Base-by-base conservation (phyloP, 2,113 vertebrate genomes). In the Scartelaos histophorus region DNA sequence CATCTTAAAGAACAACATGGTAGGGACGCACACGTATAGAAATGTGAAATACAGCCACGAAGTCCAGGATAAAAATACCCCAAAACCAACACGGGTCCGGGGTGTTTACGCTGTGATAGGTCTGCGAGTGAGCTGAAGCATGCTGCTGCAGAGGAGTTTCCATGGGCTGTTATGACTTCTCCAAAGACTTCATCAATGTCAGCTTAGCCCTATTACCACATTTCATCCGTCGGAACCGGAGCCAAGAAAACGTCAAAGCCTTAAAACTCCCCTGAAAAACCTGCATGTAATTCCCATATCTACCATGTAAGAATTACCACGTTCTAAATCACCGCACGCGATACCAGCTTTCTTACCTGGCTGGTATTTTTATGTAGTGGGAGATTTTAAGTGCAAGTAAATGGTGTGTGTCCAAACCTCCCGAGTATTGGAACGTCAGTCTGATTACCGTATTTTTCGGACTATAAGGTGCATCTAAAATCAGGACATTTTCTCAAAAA, bases 171-270 rank as follows among this genome's bases (percentile, higher is more conserved):
- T 81, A 43, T 71, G 56, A 79, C 78, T 85, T 75, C 74, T 76
- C 73, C 62, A 87, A 80, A 81, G 69, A 73, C 86, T 84, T 82
- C 80, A 87, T 87, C 81, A 82, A 21, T 22, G 76, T 89, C 77
- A 75, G 54, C 73, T 82, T 71, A 71, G 74, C 53, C 43, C 6
- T 47, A 34, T 75, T 71, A 61, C 70, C 70, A 54, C 70, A 71
- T 71, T 74, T 84, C 69, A 78, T 71, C 77, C 57, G 46, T 73
- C 35, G 25, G 43, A 6, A 61, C 34, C 1, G 6, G 16, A 69
- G 83, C 75, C 84, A 82, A 80, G 73, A 78, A 85, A 83, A 71
- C 15, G 72, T 84, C 71, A 70, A 4, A 11, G 70, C 70, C 45
- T 46, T 49, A 13, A 4, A 67, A 54, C n/a, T 53, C 49, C 67